Conservation (phyloP, 2,113 vertebrate species). For the Brachirus orientalis region DNA sequence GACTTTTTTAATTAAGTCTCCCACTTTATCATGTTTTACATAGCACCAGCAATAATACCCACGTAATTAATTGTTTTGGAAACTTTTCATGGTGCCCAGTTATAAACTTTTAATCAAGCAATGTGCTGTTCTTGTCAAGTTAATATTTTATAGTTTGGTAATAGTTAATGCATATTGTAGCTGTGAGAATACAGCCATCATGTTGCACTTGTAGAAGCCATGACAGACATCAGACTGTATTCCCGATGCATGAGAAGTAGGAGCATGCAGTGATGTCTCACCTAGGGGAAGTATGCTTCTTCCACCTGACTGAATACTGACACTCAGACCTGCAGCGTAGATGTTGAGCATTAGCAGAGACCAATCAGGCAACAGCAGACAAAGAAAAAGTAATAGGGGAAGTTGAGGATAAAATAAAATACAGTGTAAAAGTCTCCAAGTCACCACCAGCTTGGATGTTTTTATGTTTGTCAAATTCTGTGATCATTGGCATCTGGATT, state of each 20-base stretch:
- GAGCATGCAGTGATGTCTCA: constrained; percentile 52
- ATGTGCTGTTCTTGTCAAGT: constrained; percentile 52
- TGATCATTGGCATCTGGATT: too few relatives aligned
- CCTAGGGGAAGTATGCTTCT: constrained; percentile 68
- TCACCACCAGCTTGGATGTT: too few relatives aligned
- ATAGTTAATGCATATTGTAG: constrained; percentile 74
- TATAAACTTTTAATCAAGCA: constrained; percentile 79
- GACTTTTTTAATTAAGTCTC: constrained; percentile 81
- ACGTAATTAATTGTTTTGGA: constrained; percentile 82
- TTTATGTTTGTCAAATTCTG: too few relatives aligned
- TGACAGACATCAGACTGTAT: constrained; percentile 42
- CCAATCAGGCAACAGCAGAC: constrained; percentile 7
- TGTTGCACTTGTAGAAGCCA: constrained; percentile 51
- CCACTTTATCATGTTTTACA: constrained; percentile 74
- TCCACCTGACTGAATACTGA: constrained; percentile 43
- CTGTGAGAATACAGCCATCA: constrained; percentile 29
- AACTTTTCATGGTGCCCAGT: constrained; percentile 69
- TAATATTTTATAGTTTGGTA: constrained; percentile 72
- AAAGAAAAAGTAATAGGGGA: background rate
- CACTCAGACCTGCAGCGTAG: constrained; percentile 15
- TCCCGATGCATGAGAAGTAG: constrained; percentile 41
- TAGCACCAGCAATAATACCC: constrained; percentile 66
- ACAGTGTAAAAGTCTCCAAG: too few relatives aligned
- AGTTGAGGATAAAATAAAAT: constrained; percentile 2
- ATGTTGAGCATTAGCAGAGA: background rate